Percentiles rank a stretch among this genome's conserved stretches.
These are phyloP conservation scores for Himalopsyche anomala DNA, from an alignment of 2,888 invertebrate genomes.

Conservation along the genomic window DNA sequence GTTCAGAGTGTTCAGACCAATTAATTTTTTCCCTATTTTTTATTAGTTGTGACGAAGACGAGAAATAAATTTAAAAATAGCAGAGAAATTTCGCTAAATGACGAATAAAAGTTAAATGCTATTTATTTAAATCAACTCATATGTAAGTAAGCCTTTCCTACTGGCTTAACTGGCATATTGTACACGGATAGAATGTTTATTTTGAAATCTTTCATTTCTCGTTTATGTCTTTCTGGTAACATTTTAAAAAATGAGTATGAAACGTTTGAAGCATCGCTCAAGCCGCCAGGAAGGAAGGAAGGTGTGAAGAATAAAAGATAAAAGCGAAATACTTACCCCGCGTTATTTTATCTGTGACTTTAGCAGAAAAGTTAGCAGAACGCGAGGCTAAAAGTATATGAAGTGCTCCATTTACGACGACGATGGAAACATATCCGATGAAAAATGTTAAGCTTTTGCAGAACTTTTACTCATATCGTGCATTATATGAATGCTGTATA, in stretches of 20 bases:
- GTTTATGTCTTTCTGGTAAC: neutral
- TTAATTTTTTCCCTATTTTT: too few species aligned
- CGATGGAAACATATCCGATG: slow-evolving; percentile 28
- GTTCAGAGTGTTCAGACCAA: too few species aligned
- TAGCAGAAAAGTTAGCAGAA: neutral
- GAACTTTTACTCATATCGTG: neutral
- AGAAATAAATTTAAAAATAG: too few species aligned
- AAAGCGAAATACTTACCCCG: slow-evolving; percentile 6
- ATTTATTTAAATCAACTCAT: too few species aligned
- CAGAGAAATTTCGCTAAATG: too few species aligned
- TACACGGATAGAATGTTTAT: neutral
- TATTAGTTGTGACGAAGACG: too few species aligned
- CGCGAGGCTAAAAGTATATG: neutral
- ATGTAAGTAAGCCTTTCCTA: too few species aligned
- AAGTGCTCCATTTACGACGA: neutral
- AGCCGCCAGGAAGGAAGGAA: slow-evolving; percentile 25
- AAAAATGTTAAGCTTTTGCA: neutral
- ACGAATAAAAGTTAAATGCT: too few species aligned
- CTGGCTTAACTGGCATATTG: neutral
- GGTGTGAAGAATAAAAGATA: slow-evolving; percentile 38
- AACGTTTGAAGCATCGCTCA: slow-evolving; percentile 49
- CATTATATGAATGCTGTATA: too few species aligned
- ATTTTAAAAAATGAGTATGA: slow-evolving; percentile 33
- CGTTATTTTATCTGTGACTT: slow-evolving; percentile 11
- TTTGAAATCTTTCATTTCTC: neutral